A percentile compares a stretch with the other conserved stretches of the same genome.
phyloP scores from a whole-genome alignment of 2,113 vertebrate genomes.

The Eonycteris spelaea region DNA sequence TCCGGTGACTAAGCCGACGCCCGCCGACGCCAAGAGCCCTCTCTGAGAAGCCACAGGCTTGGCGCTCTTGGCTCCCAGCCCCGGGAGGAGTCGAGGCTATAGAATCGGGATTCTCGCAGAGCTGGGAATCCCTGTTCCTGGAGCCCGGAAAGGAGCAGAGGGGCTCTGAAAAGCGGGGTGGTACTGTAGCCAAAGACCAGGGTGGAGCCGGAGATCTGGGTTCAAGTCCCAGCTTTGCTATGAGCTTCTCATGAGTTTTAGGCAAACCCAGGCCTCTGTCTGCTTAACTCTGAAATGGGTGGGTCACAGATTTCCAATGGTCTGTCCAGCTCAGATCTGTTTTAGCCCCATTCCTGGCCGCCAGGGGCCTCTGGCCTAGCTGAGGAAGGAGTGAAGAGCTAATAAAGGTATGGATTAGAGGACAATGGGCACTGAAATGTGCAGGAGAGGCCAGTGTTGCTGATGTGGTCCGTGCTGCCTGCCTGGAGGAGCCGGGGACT shows the following conservation, averaged over 20 bases:
- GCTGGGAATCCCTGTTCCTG: background rate
- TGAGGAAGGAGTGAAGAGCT: background rate
- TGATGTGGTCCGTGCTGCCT: fast-evolving
- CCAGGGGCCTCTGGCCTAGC: background rate
- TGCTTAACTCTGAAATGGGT: background rate
- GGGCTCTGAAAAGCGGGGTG: background rate
- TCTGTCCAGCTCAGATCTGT: background rate
- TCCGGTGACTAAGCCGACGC: slow-evolving; percentile 49
- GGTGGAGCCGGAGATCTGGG: background rate
- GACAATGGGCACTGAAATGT: background rate
- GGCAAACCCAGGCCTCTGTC: background rate
- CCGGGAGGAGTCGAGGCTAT: background rate
- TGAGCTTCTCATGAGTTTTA: background rate
- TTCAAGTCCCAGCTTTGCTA: background rate
- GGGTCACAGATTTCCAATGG: background rate
- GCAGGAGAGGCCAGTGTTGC: background rate
- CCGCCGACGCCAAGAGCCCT: slow-evolving; percentile 5
- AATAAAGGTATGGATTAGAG: background rate
- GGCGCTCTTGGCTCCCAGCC: background rate
- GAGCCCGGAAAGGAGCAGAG: background rate
- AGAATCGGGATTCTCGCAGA: background rate
- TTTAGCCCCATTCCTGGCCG: background rate
- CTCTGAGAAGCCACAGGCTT: slow-evolving; percentile 44
- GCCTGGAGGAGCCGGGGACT: background rate
- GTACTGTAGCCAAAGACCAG: background rate